Base-by-base conservation (phyloP, 1,140 invertebrate genomes). In the Drosophila mauritiana region DNA sequence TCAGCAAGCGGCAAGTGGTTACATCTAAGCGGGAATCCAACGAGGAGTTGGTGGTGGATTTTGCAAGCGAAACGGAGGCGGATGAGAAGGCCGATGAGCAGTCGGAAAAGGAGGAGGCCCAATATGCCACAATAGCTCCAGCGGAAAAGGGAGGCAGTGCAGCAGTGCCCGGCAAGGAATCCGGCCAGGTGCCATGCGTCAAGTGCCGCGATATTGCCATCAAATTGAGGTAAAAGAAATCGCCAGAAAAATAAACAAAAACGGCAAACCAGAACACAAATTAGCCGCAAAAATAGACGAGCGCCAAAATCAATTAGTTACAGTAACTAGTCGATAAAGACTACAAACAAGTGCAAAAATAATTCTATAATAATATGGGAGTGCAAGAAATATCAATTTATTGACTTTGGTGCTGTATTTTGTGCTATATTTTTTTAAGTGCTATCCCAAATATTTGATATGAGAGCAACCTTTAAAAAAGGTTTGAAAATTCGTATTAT, bases 191-290 rank as follows among this genome's bases (percentile, higher is more conserved):
- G 89, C 89, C 89, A 91, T 91, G 89, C 45, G 68, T 78, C 74
- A 91, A 91, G 69, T 91, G 89, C 67, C 89, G 89, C 49, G 73
- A 91, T 62, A 67, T 91, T 69, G 89, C 89, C 74, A 85, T 89
- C 48, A 91, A 89, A 75, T 68, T 91, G 59, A 91, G 89, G 89
- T 91, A 89, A 79, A 74, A 52, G 43, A 58, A 58, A 58, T 58
- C 31, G 11, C 27, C 40, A 54, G 20, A 6, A 4, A 0, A 6
- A 22, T 2, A 22, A 51, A 36, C 25, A 39, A 52, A 52, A 68
- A 27, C 31, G 5, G 12, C 12, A 34, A 65, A 69, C 40, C 6
- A 55, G 63, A 70, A 56, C 67, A 68, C 5, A 68, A 31, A 48
- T 36, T 10, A 15, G 17, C 17, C 36, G 40, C 31, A 20, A 25